Percentiles rank a stretch among this genome's conserved stretches.
These are phyloP conservation scores for Kuschelorhynchus macadamiae DNA, from an alignment of 2,888 invertebrate species.

Conservation along the genomic window DNA sequence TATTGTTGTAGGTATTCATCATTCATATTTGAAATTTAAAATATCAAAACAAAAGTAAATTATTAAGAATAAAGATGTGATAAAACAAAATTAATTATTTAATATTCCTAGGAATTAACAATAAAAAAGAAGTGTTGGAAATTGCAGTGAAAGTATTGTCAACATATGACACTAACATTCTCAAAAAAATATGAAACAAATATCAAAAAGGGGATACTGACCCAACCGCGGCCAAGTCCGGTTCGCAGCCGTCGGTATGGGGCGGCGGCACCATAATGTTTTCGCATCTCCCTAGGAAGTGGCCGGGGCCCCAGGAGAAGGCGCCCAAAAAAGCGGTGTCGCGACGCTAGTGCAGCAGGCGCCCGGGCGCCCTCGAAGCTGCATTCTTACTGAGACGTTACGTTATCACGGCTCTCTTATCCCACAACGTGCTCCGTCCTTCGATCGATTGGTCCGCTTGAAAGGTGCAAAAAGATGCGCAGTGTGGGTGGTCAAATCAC, in stretches of 20 bases:
- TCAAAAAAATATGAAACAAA: neutral
- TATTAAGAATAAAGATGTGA: too few species aligned
- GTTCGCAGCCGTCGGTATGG: conserved; percentile 61
- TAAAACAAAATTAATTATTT: too few species aligned
- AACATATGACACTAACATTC: neutral
- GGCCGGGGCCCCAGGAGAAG: conserved; percentile 61
- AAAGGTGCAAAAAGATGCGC: conserved; percentile 46
- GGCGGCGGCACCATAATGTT: conserved; percentile 65
- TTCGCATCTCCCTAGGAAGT: conserved; percentile 60
- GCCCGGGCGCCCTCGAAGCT: conserved; percentile 45
- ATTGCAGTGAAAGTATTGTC: neutral
- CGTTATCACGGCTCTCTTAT: conserved; percentile 19
- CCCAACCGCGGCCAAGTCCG: conserved; percentile 63
- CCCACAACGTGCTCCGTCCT: conserved; percentile 43
- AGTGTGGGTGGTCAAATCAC: conserved; percentile 33
- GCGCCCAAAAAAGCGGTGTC: conserved; percentile 56
- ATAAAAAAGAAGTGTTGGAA: too few species aligned
- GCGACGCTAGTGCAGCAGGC: conserved; percentile 39
- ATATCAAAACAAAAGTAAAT: too few species aligned
- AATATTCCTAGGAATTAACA: too few species aligned
- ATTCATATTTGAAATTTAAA: too few species aligned
- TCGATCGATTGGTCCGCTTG: conserved; percentile 34
- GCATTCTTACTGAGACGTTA: conserved; percentile 47
- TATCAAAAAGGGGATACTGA: conserved; percentile 35
- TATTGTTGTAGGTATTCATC: too few species aligned